Evolutionary conservation across 1,140 invertebrate species (phyloP).

Genomic region (Drosophila biarmipes): DNA sequence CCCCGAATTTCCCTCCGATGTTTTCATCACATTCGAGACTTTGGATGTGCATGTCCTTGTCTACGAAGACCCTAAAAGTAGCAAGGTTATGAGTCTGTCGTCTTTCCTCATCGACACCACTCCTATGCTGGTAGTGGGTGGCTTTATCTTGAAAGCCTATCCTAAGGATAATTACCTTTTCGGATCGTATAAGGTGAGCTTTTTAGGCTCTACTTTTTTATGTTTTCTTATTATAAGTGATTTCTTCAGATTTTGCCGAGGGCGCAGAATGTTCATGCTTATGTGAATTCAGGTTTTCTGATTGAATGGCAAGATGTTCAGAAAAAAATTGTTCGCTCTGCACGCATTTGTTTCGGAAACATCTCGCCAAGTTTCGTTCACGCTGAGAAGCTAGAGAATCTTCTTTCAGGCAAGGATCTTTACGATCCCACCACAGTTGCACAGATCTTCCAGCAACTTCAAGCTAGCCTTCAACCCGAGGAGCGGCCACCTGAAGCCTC

Average conservation of each 20-base stretch:
- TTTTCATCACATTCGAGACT: slow-evolving; percentile 90
- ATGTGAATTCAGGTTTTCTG: slow-evolving; percentile 92
- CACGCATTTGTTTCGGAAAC: slow-evolving; percentile 87
- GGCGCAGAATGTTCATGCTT: slow-evolving; percentile 92
- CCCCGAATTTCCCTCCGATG: slow-evolving; percentile 90
- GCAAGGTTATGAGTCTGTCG: slow-evolving; percentile 50
- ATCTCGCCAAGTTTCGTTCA: slow-evolving; percentile 90
- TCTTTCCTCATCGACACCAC: slow-evolving; percentile 53
- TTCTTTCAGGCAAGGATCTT: slow-evolving; percentile 86
- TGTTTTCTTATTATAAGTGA: too few relatives aligned
- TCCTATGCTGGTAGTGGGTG: slow-evolving; percentile 56
- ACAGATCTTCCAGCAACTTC: slow-evolving; percentile 53
- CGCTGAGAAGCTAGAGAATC: slow-evolving; percentile 88
- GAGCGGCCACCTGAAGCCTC: slow-evolving; percentile 87
- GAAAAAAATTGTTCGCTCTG: slow-evolving; percentile 65
- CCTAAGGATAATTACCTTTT: slow-evolving; percentile 57
- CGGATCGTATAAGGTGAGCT: slow-evolving; percentile 86
- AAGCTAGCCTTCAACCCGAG: slow-evolving; percentile 29
- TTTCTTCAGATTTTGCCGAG: slow-evolving; percentile 86
- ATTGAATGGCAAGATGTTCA: slow-evolving; percentile 70
- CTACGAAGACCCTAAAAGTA: slow-evolving; percentile 40
- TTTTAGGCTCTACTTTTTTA: too few relatives aligned
- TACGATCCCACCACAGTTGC: slow-evolving; percentile 66
- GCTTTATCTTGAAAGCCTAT: slow-evolving; percentile 66
- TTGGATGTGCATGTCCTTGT: slow-evolving; percentile 86